Conservation (phyloP, 2,888 invertebrate genomes). For the Lampropteryx suffumata region DNA sequence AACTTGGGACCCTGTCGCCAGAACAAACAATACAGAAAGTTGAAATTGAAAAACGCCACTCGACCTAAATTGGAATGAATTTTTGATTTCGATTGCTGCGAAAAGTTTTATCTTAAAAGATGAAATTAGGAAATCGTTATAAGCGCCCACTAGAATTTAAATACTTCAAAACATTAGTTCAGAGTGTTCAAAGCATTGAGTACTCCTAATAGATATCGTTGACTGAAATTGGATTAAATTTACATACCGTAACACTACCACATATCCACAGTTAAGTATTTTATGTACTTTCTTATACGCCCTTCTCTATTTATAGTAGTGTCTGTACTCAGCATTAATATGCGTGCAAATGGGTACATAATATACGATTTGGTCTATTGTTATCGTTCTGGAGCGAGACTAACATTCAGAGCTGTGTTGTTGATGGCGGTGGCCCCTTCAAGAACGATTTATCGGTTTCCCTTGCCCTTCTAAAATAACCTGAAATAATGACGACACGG, state of each 20-base stretch:
- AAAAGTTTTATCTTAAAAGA: background rate
- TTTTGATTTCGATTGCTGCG: constrained; percentile 17
- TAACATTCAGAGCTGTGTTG: constrained; percentile 33
- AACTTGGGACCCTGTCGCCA: constrained; percentile 15
- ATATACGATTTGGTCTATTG: constrained; percentile 26
- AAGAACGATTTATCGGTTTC: constrained; percentile 22
- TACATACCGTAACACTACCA: no score
- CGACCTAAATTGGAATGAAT: constrained; percentile 16
- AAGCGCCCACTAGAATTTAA: no score
- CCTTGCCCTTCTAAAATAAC: constrained; percentile 24
- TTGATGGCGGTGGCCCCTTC: constrained; percentile 29
- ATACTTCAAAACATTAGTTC: no score
- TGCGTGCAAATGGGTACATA: constrained; percentile 21
- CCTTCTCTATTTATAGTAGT: constrained; percentile 1
- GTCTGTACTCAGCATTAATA: constrained; percentile 15
- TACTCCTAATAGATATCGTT: no score
- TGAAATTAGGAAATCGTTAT: background rate
- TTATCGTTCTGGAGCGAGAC: constrained; percentile 31
- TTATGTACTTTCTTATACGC: no score
- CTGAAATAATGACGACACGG: constrained; percentile 18
- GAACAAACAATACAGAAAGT: constrained; percentile 20
- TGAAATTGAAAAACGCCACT: constrained; percentile 20
- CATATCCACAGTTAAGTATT: no score
- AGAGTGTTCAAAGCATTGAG: no score
- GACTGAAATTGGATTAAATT: no score